These are phyloP conservation scores for Oscheius sp. DNA, from an alignment of 1,140 invertebrate genomes.

Conservation along the genomic window DNA sequence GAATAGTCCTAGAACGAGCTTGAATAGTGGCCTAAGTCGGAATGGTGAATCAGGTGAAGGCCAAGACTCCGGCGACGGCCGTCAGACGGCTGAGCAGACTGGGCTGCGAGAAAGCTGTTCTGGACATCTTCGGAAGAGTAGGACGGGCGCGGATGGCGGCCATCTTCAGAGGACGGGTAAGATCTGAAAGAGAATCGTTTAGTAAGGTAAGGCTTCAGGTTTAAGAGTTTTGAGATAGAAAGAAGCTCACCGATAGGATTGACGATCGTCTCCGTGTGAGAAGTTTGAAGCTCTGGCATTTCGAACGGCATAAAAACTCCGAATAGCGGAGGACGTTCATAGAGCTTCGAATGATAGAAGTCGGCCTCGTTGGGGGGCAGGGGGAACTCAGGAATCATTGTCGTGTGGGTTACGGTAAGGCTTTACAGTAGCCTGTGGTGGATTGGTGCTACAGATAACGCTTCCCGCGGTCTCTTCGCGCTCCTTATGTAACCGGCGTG, in stretches of 20 bases:
- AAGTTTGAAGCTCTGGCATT: neutral
- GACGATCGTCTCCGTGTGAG: neutral
- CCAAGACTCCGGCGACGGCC: no score
- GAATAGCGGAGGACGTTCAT: conserved; percentile 6
- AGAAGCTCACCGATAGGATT: neutral
- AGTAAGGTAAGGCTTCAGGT: neutral
- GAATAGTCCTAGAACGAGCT: no score
- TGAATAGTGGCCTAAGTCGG: no score
- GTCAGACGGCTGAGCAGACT: neutral
- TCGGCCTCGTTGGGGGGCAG: conserved; percentile 1
- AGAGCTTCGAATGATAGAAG: neutral
- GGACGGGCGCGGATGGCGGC: neutral
- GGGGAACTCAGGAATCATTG: conserved; percentile 1
- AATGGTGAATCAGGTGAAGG: no score
- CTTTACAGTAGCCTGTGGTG: neutral
- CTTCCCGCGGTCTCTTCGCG: neutral
- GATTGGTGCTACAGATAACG: neutral
- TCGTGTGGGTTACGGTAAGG: no score
- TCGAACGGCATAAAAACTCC: neutral
- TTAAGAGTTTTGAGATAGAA: neutral
- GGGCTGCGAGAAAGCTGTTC: neutral
- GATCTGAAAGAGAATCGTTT: neutral
- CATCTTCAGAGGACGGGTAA: neutral
- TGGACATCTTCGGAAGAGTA: neutral
- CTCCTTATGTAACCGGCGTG: conserved; percentile 10